Evolutionary conservation across 2,797 vertebrate genomes (phyloP).

Genomic region (Capromys pilorides): DNA sequence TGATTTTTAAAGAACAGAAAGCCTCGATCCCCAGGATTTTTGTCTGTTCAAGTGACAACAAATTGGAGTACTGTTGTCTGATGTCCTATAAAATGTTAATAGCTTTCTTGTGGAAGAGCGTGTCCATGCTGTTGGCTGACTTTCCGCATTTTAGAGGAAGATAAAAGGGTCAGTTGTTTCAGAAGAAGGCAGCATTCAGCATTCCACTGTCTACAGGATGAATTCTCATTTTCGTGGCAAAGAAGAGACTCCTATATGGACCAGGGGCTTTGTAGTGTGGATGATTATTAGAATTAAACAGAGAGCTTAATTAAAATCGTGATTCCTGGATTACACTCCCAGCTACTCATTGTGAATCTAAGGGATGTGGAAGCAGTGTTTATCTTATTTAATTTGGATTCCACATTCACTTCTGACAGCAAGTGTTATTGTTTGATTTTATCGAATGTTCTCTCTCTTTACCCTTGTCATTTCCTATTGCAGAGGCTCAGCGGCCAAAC

Average conservation of each 20-base stretch:
- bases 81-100: constrained; percentile 9
- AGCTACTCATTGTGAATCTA: neutral
- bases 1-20: constrained; percentile 12
- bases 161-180: neutral
- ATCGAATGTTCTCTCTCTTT: neutral
- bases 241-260: neutral
- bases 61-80: neutral
- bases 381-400: neutral
- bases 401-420: neutral
- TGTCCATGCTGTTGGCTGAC: neutral
- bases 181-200: constrained; percentile 31
- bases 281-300: neutral
- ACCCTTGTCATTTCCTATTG: neutral
- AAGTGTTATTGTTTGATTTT: neutral
- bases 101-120: constrained; percentile 44
- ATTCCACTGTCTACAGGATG: neutral
- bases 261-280: neutral
- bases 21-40: constrained; percentile 29
- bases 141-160: constrained; percentile 29
- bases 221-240: constrained; percentile 16
- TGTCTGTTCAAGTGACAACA: constrained; percentile 26
- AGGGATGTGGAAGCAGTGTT: too few relatives aligned
- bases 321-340: neutral
- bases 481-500: neutral
- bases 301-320: neutral